phyloP scores from a whole-genome alignment of 1,140 invertebrate genomes.

The Hermatobates lingyangjiaoensis region DNA sequence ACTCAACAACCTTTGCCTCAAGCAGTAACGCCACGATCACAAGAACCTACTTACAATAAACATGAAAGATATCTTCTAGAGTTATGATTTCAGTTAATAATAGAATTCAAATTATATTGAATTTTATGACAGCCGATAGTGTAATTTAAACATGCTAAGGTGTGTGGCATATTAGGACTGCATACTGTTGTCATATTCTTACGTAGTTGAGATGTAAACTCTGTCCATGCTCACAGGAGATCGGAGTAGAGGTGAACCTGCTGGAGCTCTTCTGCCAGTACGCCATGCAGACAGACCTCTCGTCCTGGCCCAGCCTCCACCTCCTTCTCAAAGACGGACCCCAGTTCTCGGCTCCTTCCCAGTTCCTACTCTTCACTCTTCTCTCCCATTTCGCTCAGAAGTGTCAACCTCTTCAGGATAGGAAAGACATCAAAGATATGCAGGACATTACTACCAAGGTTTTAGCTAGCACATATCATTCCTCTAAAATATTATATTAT shows the following conservation, averaged over 20 bases:
- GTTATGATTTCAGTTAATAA: no score
- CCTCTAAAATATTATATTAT: no score
- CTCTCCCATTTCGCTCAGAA: slow-evolving; percentile 73
- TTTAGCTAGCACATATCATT: no score
- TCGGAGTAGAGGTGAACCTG: slow-evolving; percentile 34
- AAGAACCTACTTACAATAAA: no score
- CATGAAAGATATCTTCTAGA: no score
- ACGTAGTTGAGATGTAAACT: no score
- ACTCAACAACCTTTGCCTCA: no score
- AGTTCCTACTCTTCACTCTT: slow-evolving; percentile 62
- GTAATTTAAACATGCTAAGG: no score
- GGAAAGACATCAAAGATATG: slow-evolving; percentile 65
- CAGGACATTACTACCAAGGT: slow-evolving; percentile 56
- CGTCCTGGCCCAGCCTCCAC: slow-evolving; percentile 61
- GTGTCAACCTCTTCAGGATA: slow-evolving; percentile 52
- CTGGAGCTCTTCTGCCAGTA: slow-evolving; percentile 51
- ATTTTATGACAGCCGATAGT: slow-evolving; percentile 25
- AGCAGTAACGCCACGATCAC: no score
- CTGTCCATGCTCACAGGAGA: slow-evolving; percentile 21
- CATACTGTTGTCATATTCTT: no score
- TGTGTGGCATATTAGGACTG: no score
- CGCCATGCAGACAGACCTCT: slow-evolving; percentile 48
- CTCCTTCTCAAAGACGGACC: slow-evolving; percentile 58
- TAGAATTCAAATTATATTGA: no score
- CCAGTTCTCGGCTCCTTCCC: slow-evolving; percentile 46